phyloP scores from a whole-genome alignment of 92 coral and sea anemone genomes.

The Parazoanthus darwini region DNA sequence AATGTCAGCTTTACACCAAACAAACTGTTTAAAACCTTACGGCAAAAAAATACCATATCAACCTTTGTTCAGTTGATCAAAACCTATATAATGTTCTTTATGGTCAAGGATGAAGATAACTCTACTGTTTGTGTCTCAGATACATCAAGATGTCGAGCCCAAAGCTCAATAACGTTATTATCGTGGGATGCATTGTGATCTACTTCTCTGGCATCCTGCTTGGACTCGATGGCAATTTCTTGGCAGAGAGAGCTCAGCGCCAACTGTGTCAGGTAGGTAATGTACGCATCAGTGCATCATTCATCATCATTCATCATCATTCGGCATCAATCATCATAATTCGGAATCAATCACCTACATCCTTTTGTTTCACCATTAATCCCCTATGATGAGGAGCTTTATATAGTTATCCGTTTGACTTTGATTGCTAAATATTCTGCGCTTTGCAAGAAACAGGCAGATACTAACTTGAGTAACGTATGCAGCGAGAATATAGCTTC shows the following conservation, averaged over 20 bases:
- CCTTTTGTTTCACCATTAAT: neutral
- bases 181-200: constrained; percentile 70
- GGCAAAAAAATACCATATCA: neutral
- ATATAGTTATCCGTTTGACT: too few species aligned
- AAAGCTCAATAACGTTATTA: constrained; percentile 76
- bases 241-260: constrained; percentile 47
- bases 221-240: constrained; percentile 67
- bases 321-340: neutral
- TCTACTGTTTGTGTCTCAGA: constrained; percentile 29
- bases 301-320: neutral
- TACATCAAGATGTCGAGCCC: constrained; percentile 92
- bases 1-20: neutral
- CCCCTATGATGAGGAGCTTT: neutral
- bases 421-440: too few species aligned
- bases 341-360: neutral
- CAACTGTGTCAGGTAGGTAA: constrained; percentile 29
- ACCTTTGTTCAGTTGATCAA: neutral
- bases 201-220: constrained; percentile 71
- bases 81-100: too few species aligned
- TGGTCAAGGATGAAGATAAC: neutral
- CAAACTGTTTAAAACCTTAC: too few species aligned
- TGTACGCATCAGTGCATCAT: neutral
- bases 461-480: too few species aligned
- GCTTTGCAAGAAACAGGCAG: too few species aligned
- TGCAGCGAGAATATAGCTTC: too few species aligned